Percentiles rank a stretch among this genome's conserved stretches.
These are phyloP conservation scores for Habrosyne pyritoides DNA, from an alignment of 2,888 invertebrate genomes.

Conservation along the genomic window DNA sequence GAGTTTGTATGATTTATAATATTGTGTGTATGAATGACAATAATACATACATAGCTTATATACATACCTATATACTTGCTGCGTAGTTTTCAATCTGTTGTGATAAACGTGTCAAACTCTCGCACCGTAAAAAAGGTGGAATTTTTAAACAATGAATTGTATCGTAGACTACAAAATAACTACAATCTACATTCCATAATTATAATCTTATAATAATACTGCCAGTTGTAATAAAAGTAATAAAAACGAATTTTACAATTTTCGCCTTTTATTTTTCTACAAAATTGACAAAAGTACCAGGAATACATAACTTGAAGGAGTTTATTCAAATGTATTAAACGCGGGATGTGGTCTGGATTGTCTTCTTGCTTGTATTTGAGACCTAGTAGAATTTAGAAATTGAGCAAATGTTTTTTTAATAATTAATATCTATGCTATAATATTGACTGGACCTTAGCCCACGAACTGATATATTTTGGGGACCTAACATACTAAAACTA, in stretches of 20 bases:
- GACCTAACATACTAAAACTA: no score
- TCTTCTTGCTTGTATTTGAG: slow-evolving; percentile 6
- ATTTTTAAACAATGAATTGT: neutral
- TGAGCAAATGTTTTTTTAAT: no score
- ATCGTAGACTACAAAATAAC: neutral
- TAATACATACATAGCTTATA: no score
- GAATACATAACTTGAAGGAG: neutral
- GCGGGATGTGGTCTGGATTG: neutral
- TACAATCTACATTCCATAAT: slow-evolving; percentile 31
- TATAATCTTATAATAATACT: slow-evolving; percentile 17
- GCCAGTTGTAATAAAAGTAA: slow-evolving; percentile 28
- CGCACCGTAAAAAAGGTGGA: neutral
- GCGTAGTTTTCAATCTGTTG: neutral
- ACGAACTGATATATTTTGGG: no score
- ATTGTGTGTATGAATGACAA: neutral
- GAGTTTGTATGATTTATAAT: no score
- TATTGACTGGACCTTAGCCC: no score
- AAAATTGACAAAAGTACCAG: neutral
- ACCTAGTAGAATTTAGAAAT: neutral
- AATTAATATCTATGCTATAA: no score
- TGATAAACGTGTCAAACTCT: neutral
- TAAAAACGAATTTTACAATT: slow-evolving; percentile 30
- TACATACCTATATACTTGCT: neutral
- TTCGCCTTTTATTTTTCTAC: neutral
- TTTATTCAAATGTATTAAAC: neutral